These are phyloP conservation scores for Rhodeus uyekii DNA, from an alignment of 2,797 vertebrate species.

Conservation along the genomic window DNA sequence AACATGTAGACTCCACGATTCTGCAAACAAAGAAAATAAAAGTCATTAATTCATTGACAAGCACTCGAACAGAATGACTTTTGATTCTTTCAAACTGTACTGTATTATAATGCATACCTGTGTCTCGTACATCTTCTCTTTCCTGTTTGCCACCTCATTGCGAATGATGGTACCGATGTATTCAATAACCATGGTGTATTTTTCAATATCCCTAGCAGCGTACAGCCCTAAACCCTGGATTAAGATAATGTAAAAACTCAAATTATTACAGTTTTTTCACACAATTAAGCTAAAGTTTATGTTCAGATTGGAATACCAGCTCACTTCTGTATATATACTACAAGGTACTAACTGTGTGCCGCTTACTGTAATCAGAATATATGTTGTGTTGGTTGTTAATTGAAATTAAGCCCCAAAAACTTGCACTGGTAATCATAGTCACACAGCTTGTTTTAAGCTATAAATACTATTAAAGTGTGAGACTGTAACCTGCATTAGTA, in stretches of 20 bases:
- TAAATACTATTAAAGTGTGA: background rate
- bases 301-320: background rate
- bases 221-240: conserved; percentile 92
- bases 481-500: background rate
- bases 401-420: background rate
- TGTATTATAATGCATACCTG: conserved; percentile 78
- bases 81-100: background rate
- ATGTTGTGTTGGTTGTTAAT: too few relatives aligned
- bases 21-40: conserved; percentile 64
- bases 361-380: background rate
- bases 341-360: background rate
- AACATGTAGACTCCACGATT: conserved; percentile 99
- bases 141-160: conserved; percentile 95
- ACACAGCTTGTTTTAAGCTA: background rate
- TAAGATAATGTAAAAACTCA: background rate
- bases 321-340: background rate
- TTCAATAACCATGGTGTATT: conserved; percentile 99
- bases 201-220: conserved; percentile 96
- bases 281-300: background rate
- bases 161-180: conserved; percentile 97
- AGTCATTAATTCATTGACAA: background rate
- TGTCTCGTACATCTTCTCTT: conserved; percentile 93
- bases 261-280: background rate
- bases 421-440: background rate
- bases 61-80: background rate